Percentiles rank a stretch among this genome's conserved stretches.
Conservation (phyloP, 1,140 invertebrate species). For the Phocides pigmalion region DNA sequence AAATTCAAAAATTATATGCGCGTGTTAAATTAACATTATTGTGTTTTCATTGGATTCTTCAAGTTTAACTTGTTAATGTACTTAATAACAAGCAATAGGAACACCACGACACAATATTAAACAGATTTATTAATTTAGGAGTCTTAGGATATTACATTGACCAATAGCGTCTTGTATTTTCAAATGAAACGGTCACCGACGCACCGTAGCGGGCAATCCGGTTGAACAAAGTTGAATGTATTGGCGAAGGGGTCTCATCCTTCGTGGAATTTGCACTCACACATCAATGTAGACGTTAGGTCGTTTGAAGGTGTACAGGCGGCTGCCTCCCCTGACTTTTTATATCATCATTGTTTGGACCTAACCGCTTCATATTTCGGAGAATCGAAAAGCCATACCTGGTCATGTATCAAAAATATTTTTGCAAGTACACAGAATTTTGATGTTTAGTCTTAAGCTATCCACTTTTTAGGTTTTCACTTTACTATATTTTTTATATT, state of each 20-base stretch:
- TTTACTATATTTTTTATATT: not conserved
- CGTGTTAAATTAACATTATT: no score
- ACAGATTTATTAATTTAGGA: not conserved
- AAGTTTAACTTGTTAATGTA: no score
- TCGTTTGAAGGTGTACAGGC: slow-evolving; percentile 50
- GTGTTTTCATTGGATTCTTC: no score
- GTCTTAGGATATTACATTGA: not conserved
- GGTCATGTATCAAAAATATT: slow-evolving; percentile 17
- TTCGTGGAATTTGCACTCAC: slow-evolving; percentile 79
- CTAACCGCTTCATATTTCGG: slow-evolving; percentile 27
- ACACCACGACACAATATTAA: not conserved
- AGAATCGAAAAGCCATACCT: slow-evolving; percentile 28
- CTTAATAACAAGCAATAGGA: no score
- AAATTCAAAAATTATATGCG: no score
- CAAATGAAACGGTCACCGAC: slow-evolving; percentile 57
- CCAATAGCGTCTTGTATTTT: slow-evolving; percentile 36
- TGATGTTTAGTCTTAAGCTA: not conserved
- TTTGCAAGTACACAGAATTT: not conserved
- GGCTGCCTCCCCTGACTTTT: slow-evolving; percentile 36
- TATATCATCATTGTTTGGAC: slow-evolving; percentile 27
- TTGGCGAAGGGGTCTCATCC: slow-evolving; percentile 62
- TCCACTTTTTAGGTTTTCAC: no score
- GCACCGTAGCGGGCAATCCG: slow-evolving; percentile 44
- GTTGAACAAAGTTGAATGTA: slow-evolving; percentile 63
- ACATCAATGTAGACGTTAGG: slow-evolving; percentile 55